These are phyloP conservation scores for Agriopis leucophaearia DNA, from an alignment of 2,888 invertebrate genomes.

Conservation along the genomic window DNA sequence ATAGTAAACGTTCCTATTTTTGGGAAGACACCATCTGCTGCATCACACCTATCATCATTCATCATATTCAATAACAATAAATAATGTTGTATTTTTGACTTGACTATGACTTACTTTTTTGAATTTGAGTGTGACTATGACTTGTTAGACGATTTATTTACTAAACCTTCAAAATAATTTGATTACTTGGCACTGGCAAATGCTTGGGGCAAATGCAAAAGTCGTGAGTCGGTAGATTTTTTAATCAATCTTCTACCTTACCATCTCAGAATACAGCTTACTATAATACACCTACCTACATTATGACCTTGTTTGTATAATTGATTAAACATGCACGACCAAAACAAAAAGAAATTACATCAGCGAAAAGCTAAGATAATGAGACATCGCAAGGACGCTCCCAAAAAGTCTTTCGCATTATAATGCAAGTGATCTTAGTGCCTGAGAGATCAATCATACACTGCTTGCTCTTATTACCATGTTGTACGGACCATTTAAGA, in stretches of 20 bases:
- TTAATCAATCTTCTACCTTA: not conserved
- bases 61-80: too few relatives aligned
- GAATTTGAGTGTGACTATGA: too few relatives aligned
- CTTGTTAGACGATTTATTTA: too few relatives aligned
- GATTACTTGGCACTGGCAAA: too few relatives aligned
- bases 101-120: too few relatives aligned
- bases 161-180: too few relatives aligned
- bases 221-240: not conserved
- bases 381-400: conserved; percentile 61
- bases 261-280: too few relatives aligned
- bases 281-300: not conserved
- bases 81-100: too few relatives aligned
- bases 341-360: conserved; percentile 42
- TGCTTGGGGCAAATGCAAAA: too few relatives aligned
- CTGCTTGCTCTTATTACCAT: conserved; percentile 62
- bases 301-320: conserved; percentile 17
- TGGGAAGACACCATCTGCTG: too few relatives aligned
- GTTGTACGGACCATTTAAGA: conserved; percentile 58
- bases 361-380: conserved; percentile 42
- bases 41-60: too few relatives aligned
- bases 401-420: conserved; percentile 65
- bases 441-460: conserved; percentile 69
- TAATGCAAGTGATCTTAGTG: conserved; percentile 76
- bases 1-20: too few relatives aligned
- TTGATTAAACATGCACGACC: conserved; percentile 27